phyloP scores from a whole-genome alignment of 2,113 vertebrate species.

The Odontesthes bonariensis region DNA sequence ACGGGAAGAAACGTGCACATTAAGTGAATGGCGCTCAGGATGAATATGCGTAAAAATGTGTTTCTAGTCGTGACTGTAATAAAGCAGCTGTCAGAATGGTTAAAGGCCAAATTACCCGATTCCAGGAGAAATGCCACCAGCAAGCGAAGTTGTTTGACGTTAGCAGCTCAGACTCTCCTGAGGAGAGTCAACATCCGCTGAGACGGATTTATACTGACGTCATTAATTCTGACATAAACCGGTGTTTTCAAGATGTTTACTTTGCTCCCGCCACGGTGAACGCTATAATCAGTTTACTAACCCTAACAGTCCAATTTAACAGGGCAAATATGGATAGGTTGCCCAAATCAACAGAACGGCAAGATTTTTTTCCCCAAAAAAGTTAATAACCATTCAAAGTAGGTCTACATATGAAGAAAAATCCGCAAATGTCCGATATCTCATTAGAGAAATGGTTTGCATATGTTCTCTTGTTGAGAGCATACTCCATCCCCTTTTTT shows the following conservation, averaged over 20 bases:
- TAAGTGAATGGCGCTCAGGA: rapidly evolving
- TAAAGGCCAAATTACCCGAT: constrained; percentile 48
- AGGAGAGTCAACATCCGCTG: constrained; percentile 57
- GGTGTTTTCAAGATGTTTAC: not conserved
- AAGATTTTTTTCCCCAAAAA: no score
- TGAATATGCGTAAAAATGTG: rapidly evolving
- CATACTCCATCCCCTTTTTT: no score
- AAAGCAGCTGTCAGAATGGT: not conserved
- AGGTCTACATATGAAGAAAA: no score
- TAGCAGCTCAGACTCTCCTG: constrained; percentile 21
- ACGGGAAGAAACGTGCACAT: not conserved
- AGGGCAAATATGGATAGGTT: no score
- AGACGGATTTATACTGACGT: constrained; percentile 58
- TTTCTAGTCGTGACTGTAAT: not conserved
- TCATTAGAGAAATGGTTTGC: no score
- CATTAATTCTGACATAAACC: constrained; percentile 21
- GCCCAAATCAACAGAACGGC: no score
- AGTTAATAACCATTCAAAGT: no score
- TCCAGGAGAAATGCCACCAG: not conserved
- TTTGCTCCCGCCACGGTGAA: not conserved
- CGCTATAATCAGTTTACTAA: not conserved
- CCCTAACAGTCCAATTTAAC: not conserved
- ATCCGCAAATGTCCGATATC: no score
- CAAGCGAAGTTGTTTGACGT: constrained; percentile 52
- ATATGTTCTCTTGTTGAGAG: no score